Conservation (phyloP, 1,140 invertebrate species). For the Trichomalopsis sarcophagae region DNA sequence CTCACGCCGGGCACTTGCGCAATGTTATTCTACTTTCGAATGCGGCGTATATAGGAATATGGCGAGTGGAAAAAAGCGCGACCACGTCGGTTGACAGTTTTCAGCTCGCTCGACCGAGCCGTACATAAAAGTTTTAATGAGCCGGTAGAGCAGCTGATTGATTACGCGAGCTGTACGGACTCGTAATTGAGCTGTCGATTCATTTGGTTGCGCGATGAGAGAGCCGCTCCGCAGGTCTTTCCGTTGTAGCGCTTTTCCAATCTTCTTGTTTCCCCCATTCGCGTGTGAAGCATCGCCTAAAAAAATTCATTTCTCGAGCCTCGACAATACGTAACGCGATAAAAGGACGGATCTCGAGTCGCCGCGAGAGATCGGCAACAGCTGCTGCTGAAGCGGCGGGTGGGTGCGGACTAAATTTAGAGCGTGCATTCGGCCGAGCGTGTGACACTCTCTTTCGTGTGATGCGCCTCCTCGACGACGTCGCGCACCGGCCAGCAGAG, state of each 20-base stretch:
- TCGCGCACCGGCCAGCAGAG: slow-evolving; percentile 35
- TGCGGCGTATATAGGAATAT: slow-evolving; percentile 37
- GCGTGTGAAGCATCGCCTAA: no score
- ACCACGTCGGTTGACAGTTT: slow-evolving; percentile 3
- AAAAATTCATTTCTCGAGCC: not conserved
- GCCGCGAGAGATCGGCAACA: not conserved
- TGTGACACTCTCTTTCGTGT: slow-evolving; percentile 13
- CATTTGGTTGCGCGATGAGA: slow-evolving; percentile 37
- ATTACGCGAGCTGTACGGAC: not conserved
- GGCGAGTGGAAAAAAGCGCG: not conserved
- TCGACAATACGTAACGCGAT: not conserved
- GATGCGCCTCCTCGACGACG: not conserved
- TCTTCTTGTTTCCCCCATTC: not conserved
- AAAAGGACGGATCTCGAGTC: not conserved
- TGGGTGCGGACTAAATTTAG: slow-evolving; percentile 21
- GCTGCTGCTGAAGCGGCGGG: not conserved
- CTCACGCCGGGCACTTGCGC: not conserved
- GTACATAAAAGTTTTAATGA: slow-evolving; percentile 41
- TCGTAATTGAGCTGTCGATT: slow-evolving; percentile 44
- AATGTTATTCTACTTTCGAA: slow-evolving; percentile 51
- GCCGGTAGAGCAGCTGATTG: slow-evolving; percentile 28
- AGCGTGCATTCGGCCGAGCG: not conserved
- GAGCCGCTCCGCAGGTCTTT: slow-evolving; percentile 10
- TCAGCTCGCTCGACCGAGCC: not conserved
- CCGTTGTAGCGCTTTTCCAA: not conserved